These are phyloP conservation scores for Anas flavirostris DNA, from an alignment of 2,797 vertebrate genomes.

Conservation along the genomic window DNA sequence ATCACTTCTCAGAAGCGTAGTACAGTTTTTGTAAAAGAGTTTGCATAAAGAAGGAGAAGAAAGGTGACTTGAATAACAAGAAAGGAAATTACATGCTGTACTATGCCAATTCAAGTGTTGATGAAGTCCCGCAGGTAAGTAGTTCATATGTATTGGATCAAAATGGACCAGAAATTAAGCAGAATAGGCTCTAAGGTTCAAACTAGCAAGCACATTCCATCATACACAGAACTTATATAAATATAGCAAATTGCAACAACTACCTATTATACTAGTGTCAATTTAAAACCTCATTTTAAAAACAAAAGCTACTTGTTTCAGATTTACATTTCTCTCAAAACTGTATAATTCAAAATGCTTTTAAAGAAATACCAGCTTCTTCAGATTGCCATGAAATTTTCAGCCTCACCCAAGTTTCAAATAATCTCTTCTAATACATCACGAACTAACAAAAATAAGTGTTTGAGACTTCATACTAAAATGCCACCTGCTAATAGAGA, in stretches of 20 bases:
- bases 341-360: not conserved
- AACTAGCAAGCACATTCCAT: not conserved
- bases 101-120: not conserved
- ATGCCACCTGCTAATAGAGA: not conserved
- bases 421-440: not conserved
- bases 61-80: not conserved
- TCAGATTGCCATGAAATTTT: not conserved
- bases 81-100: not conserved
- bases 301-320: not conserved
- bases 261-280: not conserved
- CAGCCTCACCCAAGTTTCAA: not conserved
- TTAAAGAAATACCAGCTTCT: not conserved
- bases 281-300: not conserved
- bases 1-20: not conserved
- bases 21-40: not conserved
- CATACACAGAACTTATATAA: not conserved
- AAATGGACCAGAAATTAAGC: not conserved
- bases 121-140: not conserved
- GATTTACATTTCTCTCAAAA: not conserved
- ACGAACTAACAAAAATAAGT: not conserved
- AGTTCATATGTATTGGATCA: not conserved
- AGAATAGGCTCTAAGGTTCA: not conserved
- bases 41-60: not conserved
- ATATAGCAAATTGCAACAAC: not conserved
- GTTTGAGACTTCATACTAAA: not conserved